Base-by-base conservation (phyloP, 2,797 vertebrate species). In the Rallus crepitans region DNA sequence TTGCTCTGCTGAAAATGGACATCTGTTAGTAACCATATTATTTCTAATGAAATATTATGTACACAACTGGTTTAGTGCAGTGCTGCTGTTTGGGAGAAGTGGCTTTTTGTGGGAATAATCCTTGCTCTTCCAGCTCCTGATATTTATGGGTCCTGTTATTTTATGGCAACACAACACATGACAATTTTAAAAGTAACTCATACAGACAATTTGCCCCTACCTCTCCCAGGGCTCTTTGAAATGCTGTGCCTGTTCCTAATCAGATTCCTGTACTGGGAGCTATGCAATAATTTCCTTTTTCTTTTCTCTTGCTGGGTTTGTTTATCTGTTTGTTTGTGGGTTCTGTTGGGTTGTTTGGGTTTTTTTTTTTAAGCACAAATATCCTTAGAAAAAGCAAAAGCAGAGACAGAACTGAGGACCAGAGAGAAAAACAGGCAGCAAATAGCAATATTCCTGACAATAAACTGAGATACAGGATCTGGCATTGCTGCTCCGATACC, bases 21-120 rank as follows among this genome's bases (percentile, higher is more conserved):
- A 94, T 94, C 95, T 75, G 86, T 94, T 97, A 75, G 88, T 97
- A 97, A 97, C 93, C n/a, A 97, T 97, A 96, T 88, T 89, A 87
- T 87, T 86, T 92, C 97, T 93, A 95, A 97, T 85, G 94, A 97
- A 97, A 98, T 94, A 93, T 97, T 96, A 95, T 77, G 65, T 87
- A 92, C 92, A 89, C 95, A 78, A 97, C 92, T 71, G 88, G 90
- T 96, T 97, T 97, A 75, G 89, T 95, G 95, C 84, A 57, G 93
- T 11, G 69, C 93, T 95, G 81, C 79, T 40, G 15, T 94, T 97
- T 76, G 93, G 96, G 93, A 96, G 84, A 96, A 92, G 85, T 68
- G 82, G 90, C 80, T 93, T 96, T 93, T 88, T 0, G 2, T 81
- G 95, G 90, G 93, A 97, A 96, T 87, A 93, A 89, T 73, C 82